phyloP scores from a whole-genome alignment of 2,888 invertebrate species.

The Neria commutata region DNA sequence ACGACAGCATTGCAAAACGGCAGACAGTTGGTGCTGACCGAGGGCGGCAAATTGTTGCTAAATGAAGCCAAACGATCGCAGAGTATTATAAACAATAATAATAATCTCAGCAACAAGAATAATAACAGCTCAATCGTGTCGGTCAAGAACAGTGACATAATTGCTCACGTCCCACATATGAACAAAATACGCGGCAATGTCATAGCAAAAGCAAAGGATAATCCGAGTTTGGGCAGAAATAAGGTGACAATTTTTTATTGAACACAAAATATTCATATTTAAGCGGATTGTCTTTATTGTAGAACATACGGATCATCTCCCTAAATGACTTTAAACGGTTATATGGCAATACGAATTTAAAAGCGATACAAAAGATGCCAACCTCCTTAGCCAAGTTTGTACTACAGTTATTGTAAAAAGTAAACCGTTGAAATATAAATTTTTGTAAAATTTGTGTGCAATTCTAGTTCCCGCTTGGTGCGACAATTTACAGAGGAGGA shows the following conservation, averaged over 20 bases:
- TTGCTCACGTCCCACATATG: constrained; percentile 8
- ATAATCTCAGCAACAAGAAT: constrained; percentile 31
- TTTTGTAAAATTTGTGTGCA: no score
- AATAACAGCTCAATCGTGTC: constrained; percentile 29
- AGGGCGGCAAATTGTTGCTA: constrained; percentile 78
- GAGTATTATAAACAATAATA: constrained; percentile 32
- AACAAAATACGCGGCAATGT: constrained; percentile 39
- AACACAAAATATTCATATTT: background rate
- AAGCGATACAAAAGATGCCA: constrained; percentile 52
- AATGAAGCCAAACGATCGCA: constrained; percentile 62
- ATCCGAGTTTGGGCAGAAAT: constrained; percentile 31
- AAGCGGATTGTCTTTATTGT: no score
- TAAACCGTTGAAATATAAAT: no score
- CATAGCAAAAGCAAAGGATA: constrained; percentile 38
- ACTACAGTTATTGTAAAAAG: background rate
- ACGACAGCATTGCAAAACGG: constrained; percentile 85
- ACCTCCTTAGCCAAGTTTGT: constrained; percentile 49
- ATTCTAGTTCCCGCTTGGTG: constrained; percentile 47
- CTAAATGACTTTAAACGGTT: constrained; percentile 59
- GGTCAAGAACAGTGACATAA: constrained; percentile 26
- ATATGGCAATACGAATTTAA: constrained; percentile 49
- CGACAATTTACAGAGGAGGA: constrained; percentile 35
- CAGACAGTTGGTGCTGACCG: constrained; percentile 83
- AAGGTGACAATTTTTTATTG: constrained; percentile 15
- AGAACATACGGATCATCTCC: constrained; percentile 60